These are phyloP conservation scores for Hypomesus transpacificus DNA, from an alignment of 2,113 vertebrate genomes.

Conservation along the genomic window DNA sequence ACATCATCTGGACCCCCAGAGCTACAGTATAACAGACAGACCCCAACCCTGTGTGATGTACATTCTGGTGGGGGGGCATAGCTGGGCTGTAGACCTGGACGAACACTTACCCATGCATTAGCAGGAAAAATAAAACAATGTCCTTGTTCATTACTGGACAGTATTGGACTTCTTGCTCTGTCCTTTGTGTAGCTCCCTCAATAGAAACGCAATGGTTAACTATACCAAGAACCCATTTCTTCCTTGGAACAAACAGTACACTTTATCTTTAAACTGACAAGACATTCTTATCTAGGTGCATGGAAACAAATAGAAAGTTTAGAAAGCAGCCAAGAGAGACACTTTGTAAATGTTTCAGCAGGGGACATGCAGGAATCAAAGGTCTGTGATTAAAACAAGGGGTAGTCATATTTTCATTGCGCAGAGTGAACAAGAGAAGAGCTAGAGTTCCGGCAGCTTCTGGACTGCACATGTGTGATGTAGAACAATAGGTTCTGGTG, in stretches of 20 bases:
- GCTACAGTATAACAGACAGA: background rate
- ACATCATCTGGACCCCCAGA: background rate
- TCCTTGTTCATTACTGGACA: background rate
- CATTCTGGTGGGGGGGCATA: background rate
- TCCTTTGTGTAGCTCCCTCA: background rate
- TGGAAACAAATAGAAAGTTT: background rate
- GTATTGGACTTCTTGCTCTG: background rate
- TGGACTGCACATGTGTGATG: background rate
- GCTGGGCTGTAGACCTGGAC: background rate
- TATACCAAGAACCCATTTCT: background rate
- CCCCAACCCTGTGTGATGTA: background rate
- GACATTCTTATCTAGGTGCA: background rate
- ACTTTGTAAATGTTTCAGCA: background rate
- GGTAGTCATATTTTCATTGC: background rate
- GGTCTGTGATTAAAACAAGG: background rate
- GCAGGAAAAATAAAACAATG: background rate
- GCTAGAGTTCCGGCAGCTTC: background rate
- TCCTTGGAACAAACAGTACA: background rate
- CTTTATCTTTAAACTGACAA: background rate
- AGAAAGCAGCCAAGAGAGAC: background rate
- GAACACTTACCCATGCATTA: background rate
- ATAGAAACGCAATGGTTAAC: background rate
- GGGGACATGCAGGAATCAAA: background rate
- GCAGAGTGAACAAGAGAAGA: background rate
- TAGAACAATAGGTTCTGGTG: constrained; percentile 1